Evolutionary conservation across 92 coral and sea anemone genomes (phyloP), one percentile per base, ranked within the genome.

Genomic region (Phenganax subtilis): DNA sequence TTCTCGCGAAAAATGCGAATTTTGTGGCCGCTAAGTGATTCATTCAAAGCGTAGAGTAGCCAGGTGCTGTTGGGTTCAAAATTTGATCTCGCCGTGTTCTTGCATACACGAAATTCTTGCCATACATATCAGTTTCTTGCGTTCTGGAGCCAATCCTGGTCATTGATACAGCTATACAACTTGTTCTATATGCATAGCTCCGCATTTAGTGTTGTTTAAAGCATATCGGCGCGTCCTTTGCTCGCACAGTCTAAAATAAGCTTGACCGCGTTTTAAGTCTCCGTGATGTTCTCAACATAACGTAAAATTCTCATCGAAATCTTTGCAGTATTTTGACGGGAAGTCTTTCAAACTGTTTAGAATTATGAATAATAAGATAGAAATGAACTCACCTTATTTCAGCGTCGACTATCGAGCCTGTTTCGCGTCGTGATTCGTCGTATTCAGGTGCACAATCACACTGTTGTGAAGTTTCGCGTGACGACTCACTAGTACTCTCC

Each of bases 401-500:
- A 57, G 7, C 51, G 59, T 57, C 53, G 80, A 54, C 59, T 28
- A 6, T 0, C 37, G 27, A 12, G 29, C 47, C 55, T 65, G 47
- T 25, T 47, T 61, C 51, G 11, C 62, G 17, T 9, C 81, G 47
- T 60, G 81, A 57, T 64, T 75, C 37, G 12, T 30, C 71, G 55
- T 17, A 65, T 79, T 79, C 83, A 79, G 83, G 83, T 79, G 83
- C 75, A 15, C 61, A 76, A 76, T 79, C 74, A 62, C 60, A 60
- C 69, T 20, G 72, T 65, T 65, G 83, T 53, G 83, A 54, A 79
- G 83, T 53, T 79, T 79, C 83, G 83, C 83, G 83, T 79, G 83
- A 79, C 69, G 53, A 65, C 31, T 54, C 74, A 62, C 83, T 56
- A 54, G 74, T 51, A 79, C 54, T 52, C 73, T 14, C 71, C 69